Percentiles rank a stretch among this genome's conserved stretches.
phyloP scores from a whole-genome alignment of 2,113 vertebrate species.

The Hepsetus odoe region DNA sequence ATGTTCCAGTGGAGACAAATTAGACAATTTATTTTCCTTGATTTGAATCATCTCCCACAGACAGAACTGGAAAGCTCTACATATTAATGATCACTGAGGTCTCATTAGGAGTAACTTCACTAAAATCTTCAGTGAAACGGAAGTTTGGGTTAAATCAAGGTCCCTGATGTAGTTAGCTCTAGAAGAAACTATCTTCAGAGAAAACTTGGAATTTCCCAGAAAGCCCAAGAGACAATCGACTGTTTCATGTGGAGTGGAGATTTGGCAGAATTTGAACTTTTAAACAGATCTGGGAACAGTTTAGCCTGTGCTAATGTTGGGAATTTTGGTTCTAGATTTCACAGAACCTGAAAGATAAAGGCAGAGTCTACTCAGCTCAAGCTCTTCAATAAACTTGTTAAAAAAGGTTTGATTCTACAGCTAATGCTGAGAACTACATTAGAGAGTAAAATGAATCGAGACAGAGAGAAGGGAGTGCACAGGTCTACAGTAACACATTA shows the following conservation, averaged over 20 bases:
- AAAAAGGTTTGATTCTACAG: constrained; percentile 4
- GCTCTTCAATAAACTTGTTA: background rate
- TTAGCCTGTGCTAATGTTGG: background rate
- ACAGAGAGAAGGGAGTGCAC: background rate
- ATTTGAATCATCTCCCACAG: background rate
- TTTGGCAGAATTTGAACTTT: background rate
- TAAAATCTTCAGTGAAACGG: background rate
- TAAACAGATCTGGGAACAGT: background rate
- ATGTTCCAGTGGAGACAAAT: background rate
- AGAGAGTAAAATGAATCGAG: background rate
- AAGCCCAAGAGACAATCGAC: constrained; percentile 8
- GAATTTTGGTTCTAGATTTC: background rate
- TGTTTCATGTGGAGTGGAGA: background rate
- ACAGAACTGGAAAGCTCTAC: background rate
- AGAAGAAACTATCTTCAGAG: constrained; percentile 3
- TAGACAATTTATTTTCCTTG: background rate
- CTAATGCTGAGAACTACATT: background rate
- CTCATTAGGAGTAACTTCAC: background rate
- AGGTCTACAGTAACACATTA: no score
- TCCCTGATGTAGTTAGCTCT: background rate
- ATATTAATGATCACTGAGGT: background rate
- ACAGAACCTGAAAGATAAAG: background rate
- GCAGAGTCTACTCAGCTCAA: background rate
- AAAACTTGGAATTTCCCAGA: constrained; percentile 26
- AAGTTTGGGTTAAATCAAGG: background rate